Evolutionary conservation across 2,888 invertebrate species (phyloP).

Genomic region (Drosophila macrospina): DNA sequence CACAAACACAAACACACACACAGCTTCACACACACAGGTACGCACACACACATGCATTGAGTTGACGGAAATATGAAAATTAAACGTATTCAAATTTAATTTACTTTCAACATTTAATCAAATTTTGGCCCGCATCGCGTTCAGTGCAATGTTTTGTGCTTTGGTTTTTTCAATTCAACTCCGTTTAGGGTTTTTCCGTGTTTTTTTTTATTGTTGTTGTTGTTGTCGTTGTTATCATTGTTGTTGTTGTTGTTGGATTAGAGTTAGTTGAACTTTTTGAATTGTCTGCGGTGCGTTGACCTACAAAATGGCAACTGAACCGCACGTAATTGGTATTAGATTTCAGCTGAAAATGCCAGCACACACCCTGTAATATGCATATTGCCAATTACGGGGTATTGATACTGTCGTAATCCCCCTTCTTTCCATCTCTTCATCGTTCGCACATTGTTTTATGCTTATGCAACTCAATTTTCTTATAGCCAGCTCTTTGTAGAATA

Average conservation of each 20-base stretch:
- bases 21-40: slow-evolving; percentile 1
- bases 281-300: slow-evolving; percentile 54
- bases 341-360: slow-evolving; percentile 15
- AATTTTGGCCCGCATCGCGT: slow-evolving; percentile 67
- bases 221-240: slow-evolving; percentile 7
- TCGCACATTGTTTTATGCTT: background rate
- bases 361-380: slow-evolving; percentile 1
- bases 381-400: background rate
- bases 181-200: slow-evolving; percentile 55
- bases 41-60: background rate
- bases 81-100: slow-evolving; percentile 79
- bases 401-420: background rate
- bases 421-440: background rate
- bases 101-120: slow-evolving; percentile 74
- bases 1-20: slow-evolving; percentile 22
- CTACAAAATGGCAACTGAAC: slow-evolving; percentile 44
- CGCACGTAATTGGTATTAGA: slow-evolving; percentile 39
- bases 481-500: too few species aligned
- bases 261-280: slow-evolving; percentile 42
- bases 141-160: slow-evolving; percentile 55
- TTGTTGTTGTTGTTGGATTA: slow-evolving; percentile 22
- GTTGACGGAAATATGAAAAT: slow-evolving; percentile 74
- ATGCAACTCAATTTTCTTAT: background rate
- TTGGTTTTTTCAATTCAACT: slow-evolving; percentile 59
- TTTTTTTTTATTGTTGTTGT: slow-evolving; percentile 15